Evolutionary conservation across 2,113 vertebrate species (phyloP), one percentile per base, ranked within the genome.

Genomic region (Neotoma lepida): DNA sequence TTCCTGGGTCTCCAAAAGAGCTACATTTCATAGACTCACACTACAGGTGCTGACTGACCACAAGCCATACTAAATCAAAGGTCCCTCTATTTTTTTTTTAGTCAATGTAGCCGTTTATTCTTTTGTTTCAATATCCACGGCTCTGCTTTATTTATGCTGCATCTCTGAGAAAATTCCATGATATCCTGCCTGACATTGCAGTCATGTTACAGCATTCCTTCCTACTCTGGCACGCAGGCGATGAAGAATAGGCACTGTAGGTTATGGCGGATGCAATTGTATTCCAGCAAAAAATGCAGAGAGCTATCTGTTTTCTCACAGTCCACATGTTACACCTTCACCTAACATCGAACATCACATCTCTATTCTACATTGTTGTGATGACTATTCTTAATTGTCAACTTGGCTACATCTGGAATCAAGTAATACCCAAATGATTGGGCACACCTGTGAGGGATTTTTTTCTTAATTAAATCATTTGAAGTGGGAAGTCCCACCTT

Each of bases 11-110:
- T 77, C 84, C 39, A 28, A 56, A 46, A 15, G 17, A 24, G 30
- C 2, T 12, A 0, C 18, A 18, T 17, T 26, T 8, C 0, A 63
- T n/a, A 33, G 17, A 13, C 22, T 5, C 28, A 24, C 0, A 20
- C 22, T 54, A 4, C 39, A 88, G 35, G n/a, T 13, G n/a, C 8
- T 76, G 58, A 12, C 18, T 84, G 86, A 51, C 2, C 8, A 1
- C 14, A 46, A 84, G 30, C n/a, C 39, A 46, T 24, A 63, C 58
- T 30, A 13, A 0, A 4, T 18, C 7, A 56, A 9, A 89, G 33
- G 14, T 2, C 51, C 39, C 10, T 96, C 10, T 78, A 0, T 20
- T 46, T 24, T 46, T 41, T 35, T 28, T 0, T 58, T 58, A 58
- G 49, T 49, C 26, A 63, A 3, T 28, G 15, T 88, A 84, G 15